phyloP scores from a whole-genome alignment of 2,113 vertebrate genomes.

The Dryoscopus gambensis region DNA sequence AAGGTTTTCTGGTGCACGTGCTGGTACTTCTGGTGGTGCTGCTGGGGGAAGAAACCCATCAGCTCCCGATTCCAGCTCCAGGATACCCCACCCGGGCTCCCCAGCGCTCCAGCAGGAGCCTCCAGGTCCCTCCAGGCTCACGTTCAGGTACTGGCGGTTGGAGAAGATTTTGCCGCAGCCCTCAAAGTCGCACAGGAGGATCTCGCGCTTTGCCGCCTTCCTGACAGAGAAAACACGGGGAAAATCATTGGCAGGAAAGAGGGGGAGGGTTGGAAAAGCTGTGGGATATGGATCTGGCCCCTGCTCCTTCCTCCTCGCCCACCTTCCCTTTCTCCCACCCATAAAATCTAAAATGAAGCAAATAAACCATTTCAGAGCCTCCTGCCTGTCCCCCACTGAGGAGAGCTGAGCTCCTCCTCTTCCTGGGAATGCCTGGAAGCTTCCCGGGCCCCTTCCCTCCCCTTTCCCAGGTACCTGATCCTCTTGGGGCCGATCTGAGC shows the following conservation, averaged over 20 bases:
- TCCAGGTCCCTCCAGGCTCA: constrained; percentile 39
- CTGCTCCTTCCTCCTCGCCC: not conserved
- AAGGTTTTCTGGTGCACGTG: constrained; percentile 82
- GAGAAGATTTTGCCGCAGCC: constrained; percentile 84
- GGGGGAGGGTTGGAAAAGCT: not conserved
- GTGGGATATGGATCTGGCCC: not conserved
- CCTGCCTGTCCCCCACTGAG: accelerated
- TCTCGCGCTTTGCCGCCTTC: constrained; percentile 75
- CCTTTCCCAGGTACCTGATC: not conserved
- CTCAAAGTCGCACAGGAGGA: constrained; percentile 79
- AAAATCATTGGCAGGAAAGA: not conserved
- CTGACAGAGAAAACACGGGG: constrained; percentile 4
- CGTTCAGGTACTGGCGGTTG: constrained; percentile 82
- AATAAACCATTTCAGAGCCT: not conserved
- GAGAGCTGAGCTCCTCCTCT: not conserved
- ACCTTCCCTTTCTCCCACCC: not conserved
- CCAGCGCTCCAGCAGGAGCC: accelerated
- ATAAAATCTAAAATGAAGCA: not conserved
- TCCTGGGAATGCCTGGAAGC: not conserved
- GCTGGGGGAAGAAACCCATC: not conserved
- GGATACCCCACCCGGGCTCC: not conserved
- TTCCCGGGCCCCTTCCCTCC: not conserved
- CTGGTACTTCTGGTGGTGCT: constrained; percentile 81
- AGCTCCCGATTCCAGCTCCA: not conserved
- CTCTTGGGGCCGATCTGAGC: constrained; percentile 58